Evolutionary conservation across 2,797 vertebrate genomes (phyloP).

Genomic region (Enteromius afrohamiltoni): DNA sequence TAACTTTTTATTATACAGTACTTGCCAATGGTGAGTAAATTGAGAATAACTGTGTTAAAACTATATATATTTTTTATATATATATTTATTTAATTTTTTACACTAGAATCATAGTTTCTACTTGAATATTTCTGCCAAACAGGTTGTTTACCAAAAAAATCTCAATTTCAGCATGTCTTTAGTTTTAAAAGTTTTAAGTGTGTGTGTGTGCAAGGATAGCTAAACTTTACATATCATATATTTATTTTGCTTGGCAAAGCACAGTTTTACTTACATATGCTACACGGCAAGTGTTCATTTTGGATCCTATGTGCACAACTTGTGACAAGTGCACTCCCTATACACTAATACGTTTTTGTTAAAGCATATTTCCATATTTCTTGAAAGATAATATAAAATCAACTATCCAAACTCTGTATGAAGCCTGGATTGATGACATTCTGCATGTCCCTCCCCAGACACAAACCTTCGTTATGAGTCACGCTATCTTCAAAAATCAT

Average conservation of each 20-base stretch:
- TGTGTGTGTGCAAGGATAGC: no score
- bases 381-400: not conserved
- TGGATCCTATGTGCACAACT: not conserved
- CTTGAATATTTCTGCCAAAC: not conserved
- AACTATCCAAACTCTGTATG: not conserved
- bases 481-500: slow-evolving; percentile 24
- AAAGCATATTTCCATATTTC: slow-evolving; percentile 6
- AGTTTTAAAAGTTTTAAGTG: not conserved
- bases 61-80: no score
- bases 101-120: not conserved
- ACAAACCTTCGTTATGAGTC: not conserved
- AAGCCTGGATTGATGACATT: slow-evolving; percentile 7
- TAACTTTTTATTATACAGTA: not conserved
- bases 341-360: not conserved
- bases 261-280: not conserved
- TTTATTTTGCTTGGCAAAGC: slow-evolving; percentile 1
- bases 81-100: not conserved
- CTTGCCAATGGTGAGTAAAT: not conserved
- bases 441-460: slow-evolving; percentile 14
- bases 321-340: not conserved
- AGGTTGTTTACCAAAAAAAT: not conserved
- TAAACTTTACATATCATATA: not conserved
- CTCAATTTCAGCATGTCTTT: not conserved
- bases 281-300: not conserved
- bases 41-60: not conserved